Percentiles rank a stretch among this genome's conserved stretches.
phyloP scores from a whole-genome alignment of 2,888 invertebrate genomes.

The Odontocerum albicorne region DNA sequence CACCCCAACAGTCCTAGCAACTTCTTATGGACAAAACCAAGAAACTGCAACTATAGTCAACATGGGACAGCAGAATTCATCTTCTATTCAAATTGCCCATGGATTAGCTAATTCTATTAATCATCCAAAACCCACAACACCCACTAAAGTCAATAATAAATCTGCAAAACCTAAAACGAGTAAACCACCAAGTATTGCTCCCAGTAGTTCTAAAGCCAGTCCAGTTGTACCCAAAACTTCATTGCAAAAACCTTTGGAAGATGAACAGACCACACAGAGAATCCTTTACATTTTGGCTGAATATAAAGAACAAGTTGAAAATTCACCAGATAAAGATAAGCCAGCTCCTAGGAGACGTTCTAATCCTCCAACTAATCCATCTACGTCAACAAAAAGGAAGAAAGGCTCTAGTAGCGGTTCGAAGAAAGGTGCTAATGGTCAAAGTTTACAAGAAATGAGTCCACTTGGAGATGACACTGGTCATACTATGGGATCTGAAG shows the following conservation, averaged over 20 bases:
- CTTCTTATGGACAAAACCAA: constrained; percentile 24
- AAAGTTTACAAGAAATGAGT: constrained; percentile 53
- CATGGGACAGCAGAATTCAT: constrained; percentile 32
- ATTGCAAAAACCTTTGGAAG: constrained; percentile 74
- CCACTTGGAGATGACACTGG: constrained; percentile 67
- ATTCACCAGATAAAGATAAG: constrained; percentile 81
- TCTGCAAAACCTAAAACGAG: constrained; percentile 54
- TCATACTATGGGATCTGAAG: constrained; percentile 73
- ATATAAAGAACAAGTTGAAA: constrained; percentile 77
- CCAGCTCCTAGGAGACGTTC: constrained; percentile 76
- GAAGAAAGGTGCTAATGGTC: constrained; percentile 55
- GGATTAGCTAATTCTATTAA: constrained; percentile 21
- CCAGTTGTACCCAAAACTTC: constrained; percentile 61
- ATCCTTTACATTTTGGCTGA: constrained; percentile 79
- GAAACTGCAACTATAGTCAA: constrained; percentile 24
- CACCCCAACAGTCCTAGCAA: constrained; percentile 41
- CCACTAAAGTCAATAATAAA: constrained; percentile 46
- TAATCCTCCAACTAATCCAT: constrained; percentile 72
- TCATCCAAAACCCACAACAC: constrained; percentile 39
- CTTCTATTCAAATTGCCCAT: constrained; percentile 29
- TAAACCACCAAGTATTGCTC: constrained; percentile 61
- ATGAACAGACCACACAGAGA: constrained; percentile 78
- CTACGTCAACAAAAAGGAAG: constrained; percentile 68
- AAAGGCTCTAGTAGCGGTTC: constrained; percentile 64
- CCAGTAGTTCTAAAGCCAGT: constrained; percentile 64